Conservation (phyloP, 2,113 vertebrate species). For the Ictidomys tridecemlineatus region DNA sequence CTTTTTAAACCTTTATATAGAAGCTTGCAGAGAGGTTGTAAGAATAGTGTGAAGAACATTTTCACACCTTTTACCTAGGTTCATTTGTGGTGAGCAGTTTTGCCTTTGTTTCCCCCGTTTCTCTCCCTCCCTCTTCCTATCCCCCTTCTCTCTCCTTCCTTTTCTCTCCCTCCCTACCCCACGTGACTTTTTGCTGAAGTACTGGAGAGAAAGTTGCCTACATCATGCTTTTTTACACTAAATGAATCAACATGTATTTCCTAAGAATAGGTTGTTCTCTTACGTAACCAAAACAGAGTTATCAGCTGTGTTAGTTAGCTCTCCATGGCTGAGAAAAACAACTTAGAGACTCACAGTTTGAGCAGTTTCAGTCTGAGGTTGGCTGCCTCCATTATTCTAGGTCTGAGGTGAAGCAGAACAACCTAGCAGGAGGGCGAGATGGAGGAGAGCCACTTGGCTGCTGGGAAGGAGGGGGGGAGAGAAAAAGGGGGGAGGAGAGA, state of each 20-base stretch:
- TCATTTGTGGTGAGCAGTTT: background rate
- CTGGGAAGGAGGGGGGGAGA: too few relatives aligned
- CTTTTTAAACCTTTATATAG: background rate
- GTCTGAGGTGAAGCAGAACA: too few relatives aligned
- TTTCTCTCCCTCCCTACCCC: too few relatives aligned
- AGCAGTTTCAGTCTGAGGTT: too few relatives aligned
- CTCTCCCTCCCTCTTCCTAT: background rate
- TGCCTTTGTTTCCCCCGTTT: background rate
- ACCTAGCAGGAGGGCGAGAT: too few relatives aligned
- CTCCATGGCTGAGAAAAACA: too few relatives aligned
- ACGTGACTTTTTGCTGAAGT: background rate
- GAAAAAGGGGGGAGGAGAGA: too few relatives aligned
- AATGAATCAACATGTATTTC: background rate
- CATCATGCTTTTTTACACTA: background rate
- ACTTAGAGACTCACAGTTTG: background rate
- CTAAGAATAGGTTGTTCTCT: background rate
- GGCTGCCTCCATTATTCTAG: too few relatives aligned
- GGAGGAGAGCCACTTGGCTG: too few relatives aligned
- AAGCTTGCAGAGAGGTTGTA: background rate
- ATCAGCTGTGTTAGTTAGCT: too few relatives aligned
- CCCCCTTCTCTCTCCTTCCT: too few relatives aligned
- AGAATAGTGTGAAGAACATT: background rate
- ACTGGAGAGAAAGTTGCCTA: background rate
- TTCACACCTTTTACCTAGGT: background rate
- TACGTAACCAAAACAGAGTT: background rate